Conservation (phyloP, 2,113 vertebrate genomes). For the Edolisoma coerulescens region DNA sequence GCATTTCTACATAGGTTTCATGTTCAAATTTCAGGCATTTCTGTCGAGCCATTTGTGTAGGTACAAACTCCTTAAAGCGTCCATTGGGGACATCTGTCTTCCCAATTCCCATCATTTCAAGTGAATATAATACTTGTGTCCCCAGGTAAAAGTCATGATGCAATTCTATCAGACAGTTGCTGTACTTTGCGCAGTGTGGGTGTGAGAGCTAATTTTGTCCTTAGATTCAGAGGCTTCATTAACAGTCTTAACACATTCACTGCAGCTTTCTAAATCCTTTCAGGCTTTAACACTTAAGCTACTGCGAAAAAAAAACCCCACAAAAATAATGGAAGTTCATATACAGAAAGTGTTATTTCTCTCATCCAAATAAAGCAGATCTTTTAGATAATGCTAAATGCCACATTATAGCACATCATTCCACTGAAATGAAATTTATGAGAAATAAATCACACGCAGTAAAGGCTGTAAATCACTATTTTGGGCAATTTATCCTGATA, state of each 20-base stretch:
- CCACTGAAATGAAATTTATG: not conserved
- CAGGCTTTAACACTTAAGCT: slow-evolving; percentile 77
- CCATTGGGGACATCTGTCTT: slow-evolving; percentile 76
- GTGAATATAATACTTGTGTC: slow-evolving; percentile 67
- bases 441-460: not conserved
- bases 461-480: not conserved
- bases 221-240: slow-evolving; percentile 80
- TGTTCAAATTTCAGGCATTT: slow-evolving; percentile 68
- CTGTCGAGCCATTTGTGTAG: slow-evolving; percentile 68
- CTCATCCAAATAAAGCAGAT: not conserved
- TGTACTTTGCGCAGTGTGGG: slow-evolving; percentile 73
- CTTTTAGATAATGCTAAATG: not conserved
- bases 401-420: not conserved
- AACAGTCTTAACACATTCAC: slow-evolving; percentile 80
- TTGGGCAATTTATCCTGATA: not conserved
- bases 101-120: slow-evolving; percentile 72
- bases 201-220: slow-evolving; percentile 79
- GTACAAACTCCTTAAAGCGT: slow-evolving; percentile 78
- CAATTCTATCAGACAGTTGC: slow-evolving; percentile 78
- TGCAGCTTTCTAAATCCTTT: slow-evolving; percentile 72
- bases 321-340: not conserved
- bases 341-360: not conserved
- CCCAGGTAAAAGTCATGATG: slow-evolving; percentile 80
- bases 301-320: not conserved
- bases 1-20: slow-evolving; percentile 49